These are phyloP conservation scores for Protodeltote pygarga DNA, from an alignment of 2,888 invertebrate genomes.

Conservation along the genomic window DNA sequence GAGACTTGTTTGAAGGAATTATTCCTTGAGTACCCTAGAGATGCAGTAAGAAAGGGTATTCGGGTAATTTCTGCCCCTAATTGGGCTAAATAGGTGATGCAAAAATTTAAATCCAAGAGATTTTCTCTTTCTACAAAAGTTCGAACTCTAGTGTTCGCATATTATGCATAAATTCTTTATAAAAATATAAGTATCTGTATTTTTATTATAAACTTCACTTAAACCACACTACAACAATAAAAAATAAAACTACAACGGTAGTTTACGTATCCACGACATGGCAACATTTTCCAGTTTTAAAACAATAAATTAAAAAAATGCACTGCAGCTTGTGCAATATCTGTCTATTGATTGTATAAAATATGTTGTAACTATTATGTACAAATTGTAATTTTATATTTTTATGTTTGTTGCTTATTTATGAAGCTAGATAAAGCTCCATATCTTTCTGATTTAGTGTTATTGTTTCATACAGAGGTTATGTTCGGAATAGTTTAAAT, in stretches of 20 bases:
- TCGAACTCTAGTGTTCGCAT: too few relatives aligned
- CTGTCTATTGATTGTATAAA: constrained; percentile 23
- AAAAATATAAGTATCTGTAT: too few relatives aligned
- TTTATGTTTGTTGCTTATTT: constrained; percentile 13
- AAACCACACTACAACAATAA: constrained; percentile 24
- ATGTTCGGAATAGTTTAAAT: constrained; percentile 14
- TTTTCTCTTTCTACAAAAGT: too few relatives aligned
- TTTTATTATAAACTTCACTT: too few relatives aligned
- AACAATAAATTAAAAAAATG: constrained; percentile 24
- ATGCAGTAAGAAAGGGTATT: too few relatives aligned
- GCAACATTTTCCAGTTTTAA: constrained; percentile 30
- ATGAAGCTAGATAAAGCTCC: constrained; percentile 23
- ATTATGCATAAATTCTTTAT: too few relatives aligned
- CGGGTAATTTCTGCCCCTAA: too few relatives aligned
- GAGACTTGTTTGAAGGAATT: too few relatives aligned
- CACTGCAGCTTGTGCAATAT: constrained; percentile 15
- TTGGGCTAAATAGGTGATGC: too few relatives aligned
- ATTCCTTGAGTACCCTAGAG: too few relatives aligned
- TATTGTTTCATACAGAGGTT: constrained; percentile 12
- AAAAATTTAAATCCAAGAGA: too few relatives aligned
- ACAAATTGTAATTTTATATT: constrained; percentile 18
- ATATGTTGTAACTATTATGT: constrained; percentile 16
- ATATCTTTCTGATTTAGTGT: constrained; percentile 26
- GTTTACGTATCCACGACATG: constrained; percentile 3
- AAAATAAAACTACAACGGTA: constrained; percentile 19